Percentiles rank a stretch among this genome's conserved stretches.
phyloP scores from a whole-genome alignment of 2,888 invertebrate genomes.

The Xestobium rufovillosum region DNA sequence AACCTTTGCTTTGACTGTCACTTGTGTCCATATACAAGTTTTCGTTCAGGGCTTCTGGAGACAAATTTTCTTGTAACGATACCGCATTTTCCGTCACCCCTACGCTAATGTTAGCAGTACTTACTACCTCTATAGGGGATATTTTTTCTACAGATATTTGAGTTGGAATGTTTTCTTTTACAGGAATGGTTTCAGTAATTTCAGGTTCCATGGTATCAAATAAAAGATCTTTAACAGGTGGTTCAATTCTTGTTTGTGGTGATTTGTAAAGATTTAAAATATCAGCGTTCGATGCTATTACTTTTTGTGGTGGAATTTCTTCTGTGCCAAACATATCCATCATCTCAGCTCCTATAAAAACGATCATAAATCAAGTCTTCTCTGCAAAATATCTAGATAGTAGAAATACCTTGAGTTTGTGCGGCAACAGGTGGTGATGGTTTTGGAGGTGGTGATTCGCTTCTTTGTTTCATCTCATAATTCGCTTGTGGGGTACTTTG shows the following conservation, averaged over 20 bases:
- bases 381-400: no score
- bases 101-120: neutral
- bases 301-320: conserved; percentile 26
- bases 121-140: neutral
- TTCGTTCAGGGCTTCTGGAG: conserved; percentile 37
- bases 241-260: conserved; percentile 19
- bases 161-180: conserved; percentile 18
- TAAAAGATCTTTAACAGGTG: conserved; percentile 25
- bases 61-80: conserved; percentile 29
- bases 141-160: conserved; percentile 3
- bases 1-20: conserved; percentile 41
- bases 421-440: conserved; percentile 16
- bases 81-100: conserved; percentile 9
- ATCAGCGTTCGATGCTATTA: conserved; percentile 40
- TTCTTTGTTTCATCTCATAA: no score
- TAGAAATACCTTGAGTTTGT: no score
- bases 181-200: conserved; percentile 9
- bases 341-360: no score
- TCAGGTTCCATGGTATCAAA: conserved; percentile 25
- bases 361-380: no score
- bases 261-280: conserved; percentile 41
- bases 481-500: no score
- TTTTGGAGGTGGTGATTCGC: conserved; percentile 18
- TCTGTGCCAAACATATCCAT: conserved; percentile 40
- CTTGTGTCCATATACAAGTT: conserved; percentile 42